These are phyloP conservation scores for Coleophora deauratella DNA, from an alignment of 2,888 invertebrate genomes.

Conservation along the genomic window DNA sequence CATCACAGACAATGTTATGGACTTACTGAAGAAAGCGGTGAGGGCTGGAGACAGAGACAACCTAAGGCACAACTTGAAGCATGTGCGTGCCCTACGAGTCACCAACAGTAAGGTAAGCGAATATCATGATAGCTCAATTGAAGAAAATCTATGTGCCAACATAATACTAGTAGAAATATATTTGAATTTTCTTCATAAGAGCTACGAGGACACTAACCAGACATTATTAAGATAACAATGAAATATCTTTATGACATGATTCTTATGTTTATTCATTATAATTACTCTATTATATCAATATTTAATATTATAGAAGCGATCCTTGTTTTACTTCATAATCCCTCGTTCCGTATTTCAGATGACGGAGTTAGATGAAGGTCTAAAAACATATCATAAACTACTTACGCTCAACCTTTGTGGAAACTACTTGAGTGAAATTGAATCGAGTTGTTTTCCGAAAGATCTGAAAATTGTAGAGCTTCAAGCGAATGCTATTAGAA, in stretches of 20 bases:
- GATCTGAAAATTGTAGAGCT: constrained; percentile 59
- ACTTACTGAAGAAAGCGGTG: constrained; percentile 41
- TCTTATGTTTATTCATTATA: too few species aligned
- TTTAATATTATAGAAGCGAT: constrained; percentile 1
- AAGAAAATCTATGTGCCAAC: too few species aligned
- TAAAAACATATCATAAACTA: constrained; percentile 49
- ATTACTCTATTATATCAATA: neutral
- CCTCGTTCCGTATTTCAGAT: constrained; percentile 41
- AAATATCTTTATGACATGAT: too few species aligned
- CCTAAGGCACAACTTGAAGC: constrained; percentile 37
- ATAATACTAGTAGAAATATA: too few species aligned
- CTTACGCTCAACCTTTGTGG: constrained; percentile 60
- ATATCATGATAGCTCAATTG: too few species aligned
- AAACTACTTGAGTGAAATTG: constrained; percentile 42
- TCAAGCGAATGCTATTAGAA: constrained; percentile 58
- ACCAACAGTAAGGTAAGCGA: constrained; percentile 38
- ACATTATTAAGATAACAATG: too few species aligned
- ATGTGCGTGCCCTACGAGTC: constrained; percentile 38
- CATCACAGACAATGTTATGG: constrained; percentile 42
- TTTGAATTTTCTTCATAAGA: too few species aligned
- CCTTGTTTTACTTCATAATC: too few species aligned
- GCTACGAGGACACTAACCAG: too few species aligned
- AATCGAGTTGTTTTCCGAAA: constrained; percentile 45
- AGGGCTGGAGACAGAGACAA: constrained; percentile 28
- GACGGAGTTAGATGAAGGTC: constrained; percentile 50